Base-by-base conservation (phyloP, 2,113 vertebrate species). In the Protobothrops flavoviridis region DNA sequence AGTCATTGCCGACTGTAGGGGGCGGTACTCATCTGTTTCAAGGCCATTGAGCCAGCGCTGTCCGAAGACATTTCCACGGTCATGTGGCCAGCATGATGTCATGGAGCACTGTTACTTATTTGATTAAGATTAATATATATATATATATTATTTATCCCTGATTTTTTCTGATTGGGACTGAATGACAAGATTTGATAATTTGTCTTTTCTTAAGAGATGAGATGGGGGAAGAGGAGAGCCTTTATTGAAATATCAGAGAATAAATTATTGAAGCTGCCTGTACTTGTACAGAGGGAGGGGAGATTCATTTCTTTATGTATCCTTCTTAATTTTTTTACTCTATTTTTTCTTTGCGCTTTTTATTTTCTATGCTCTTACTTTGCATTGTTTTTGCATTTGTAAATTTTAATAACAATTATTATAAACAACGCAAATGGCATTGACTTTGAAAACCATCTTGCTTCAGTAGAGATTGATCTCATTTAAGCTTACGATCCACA, bases 401-500 rank as follows among this genome's bases (percentile, higher is more conserved):
- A 29, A 11, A 61, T 61, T 61, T 61, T 61, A 26, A 61, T 61
- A 61, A 26, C 26, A 29, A 29, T 26, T 64, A 64, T 64, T 29
- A 64, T 64, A 29, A 64, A 64, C n/a, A 29, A 64, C 29, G 26
- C 92, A 96, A 94, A 93, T 59, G 74, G 85, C 91, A 87, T 5
- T 59, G 87, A 93, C 93, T 96, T 96, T 89, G 93, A 94, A 93
- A 94, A 88, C 87, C 91, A 86, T 13, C 89, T 11, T 59, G 88
- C 89, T 94, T 95, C 94, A 95, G 53, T 91, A 92, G n/a, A 33
- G 12, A 13, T 50, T 92, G 56, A 91, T 90, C 23, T 52, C 93
- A 93, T 0, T 92, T 92, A 95, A 85, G 91, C 85, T 93, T 96
- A 92, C 45, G 15, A 95, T 93, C 13, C n/a, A 43, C 13, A 53